Conservation (phyloP, 2,797 vertebrate genomes). For the Aeoliscus strigatus region DNA sequence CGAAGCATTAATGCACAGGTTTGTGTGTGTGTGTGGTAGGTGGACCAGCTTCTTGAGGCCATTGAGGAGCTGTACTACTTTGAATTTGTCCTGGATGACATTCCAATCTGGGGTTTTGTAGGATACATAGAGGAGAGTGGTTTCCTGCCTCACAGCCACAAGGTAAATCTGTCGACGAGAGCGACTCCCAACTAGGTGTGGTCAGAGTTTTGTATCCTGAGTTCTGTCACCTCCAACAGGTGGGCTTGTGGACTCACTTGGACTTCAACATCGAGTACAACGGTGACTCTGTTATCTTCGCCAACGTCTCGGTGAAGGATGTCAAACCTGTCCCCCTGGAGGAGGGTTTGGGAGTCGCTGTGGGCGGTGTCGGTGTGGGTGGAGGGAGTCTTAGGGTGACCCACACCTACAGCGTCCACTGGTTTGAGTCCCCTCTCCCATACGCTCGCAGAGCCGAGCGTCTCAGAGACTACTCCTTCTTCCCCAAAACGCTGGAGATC, state of each 20-base stretch:
- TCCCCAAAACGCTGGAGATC: conserved; percentile 91
- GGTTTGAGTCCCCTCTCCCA: conserved; percentile 80
- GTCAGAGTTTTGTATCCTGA: too few species aligned
- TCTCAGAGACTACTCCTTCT: conserved; percentile 83
- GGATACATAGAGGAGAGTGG: conserved; percentile 93
- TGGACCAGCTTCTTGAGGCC: conserved; percentile 86
- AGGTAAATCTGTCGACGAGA: conserved; percentile 67
- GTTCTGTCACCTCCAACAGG: conserved; percentile 44
- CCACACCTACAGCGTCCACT: conserved; percentile 87
- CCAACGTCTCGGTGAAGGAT: conserved; percentile 87
- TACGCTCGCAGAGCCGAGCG: conserved; percentile 77
- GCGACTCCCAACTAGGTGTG: too few species aligned
- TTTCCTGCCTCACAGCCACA: conserved; percentile 91
- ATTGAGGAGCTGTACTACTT: conserved; percentile 93
- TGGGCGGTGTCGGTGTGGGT: conserved; percentile 65
- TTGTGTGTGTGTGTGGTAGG: conserved; percentile 59
- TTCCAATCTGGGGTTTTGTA: conserved; percentile 90
- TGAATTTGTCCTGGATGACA: conserved; percentile 89
- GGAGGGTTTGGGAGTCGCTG: conserved; percentile 63
- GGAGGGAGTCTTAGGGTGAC: conserved; percentile 73
- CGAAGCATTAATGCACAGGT: too few species aligned
- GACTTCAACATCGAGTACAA: conserved; percentile 93
- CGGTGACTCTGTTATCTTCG: conserved; percentile 82
- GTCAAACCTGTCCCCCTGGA: conserved; percentile 88
- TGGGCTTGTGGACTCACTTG: conserved; percentile 89